phyloP scores from a whole-genome alignment of 2,888 invertebrate genomes.

The Exephanes ischioxanthus region DNA sequence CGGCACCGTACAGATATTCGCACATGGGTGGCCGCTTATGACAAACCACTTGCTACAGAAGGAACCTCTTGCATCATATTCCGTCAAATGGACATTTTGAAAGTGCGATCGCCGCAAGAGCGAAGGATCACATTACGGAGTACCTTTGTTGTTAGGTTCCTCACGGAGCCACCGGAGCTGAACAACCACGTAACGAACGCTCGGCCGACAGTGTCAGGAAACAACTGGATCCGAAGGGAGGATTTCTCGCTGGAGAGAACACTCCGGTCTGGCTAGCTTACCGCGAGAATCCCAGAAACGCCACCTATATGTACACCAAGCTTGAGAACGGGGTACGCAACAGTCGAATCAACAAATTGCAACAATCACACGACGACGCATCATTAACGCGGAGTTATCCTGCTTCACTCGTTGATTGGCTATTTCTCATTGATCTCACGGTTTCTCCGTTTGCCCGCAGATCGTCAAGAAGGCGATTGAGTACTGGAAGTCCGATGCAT shows the following conservation, averaged over 20 bases:
- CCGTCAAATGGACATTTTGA: too few relatives aligned
- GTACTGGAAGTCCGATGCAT: constrained; percentile 14
- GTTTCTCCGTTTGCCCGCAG: not conserved
- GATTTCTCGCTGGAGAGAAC: constrained; percentile 12
- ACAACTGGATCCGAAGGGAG: not conserved
- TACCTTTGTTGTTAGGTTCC: too few relatives aligned
- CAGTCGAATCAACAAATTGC: not conserved
- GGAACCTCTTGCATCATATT: too few relatives aligned
- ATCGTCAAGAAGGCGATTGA: not conserved
- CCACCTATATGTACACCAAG: not conserved
- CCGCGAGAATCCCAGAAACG: not conserved
- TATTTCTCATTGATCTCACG: too few relatives aligned
- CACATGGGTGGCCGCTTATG: too few relatives aligned
- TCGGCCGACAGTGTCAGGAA: not conserved
- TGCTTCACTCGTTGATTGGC: too few relatives aligned
- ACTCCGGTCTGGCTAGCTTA: constrained; percentile 12
- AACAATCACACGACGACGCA: not conserved
- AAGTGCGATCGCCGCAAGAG: too few relatives aligned
- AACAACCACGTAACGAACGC: not conserved
- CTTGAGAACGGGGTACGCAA: not conserved
- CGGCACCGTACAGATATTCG: too few relatives aligned
- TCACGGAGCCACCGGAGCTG: not conserved
- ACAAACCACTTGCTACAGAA: too few relatives aligned
- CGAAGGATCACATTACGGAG: too few relatives aligned
- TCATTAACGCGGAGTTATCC: too few relatives aligned